Evolutionary conservation across 64 coral and sea anemone genomes (phyloP), one percentile per base, ranked within the genome.

Genomic region (Pocillopora verrucosa): DNA sequence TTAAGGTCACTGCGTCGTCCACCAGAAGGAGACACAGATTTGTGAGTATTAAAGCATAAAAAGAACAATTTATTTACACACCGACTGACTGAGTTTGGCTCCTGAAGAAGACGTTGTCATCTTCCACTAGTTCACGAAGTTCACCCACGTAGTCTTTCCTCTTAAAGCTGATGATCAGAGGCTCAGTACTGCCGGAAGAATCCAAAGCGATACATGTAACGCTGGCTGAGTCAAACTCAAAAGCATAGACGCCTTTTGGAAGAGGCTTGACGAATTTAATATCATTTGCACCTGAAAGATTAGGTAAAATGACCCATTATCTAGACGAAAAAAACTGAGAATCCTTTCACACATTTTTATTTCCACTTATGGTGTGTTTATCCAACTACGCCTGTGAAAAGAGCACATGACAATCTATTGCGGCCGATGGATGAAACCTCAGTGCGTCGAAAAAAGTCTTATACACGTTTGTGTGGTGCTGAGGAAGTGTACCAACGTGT

Each of bases 151-250:
- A 0, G 19, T 84, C 16, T 69, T 38, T 84, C 17, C 80, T 84
- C 60, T 22, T 38, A 45, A 84, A 84, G 15, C 22, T 10, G 64
- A 84, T 84, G 41, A 20, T 84, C 11, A 68, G 34, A 67, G 80
- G 61, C 38, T 11, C n/a, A 13, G n/a, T 25, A 22, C 9, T n/a
- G n/a, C 80, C 61, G 1, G 35, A 0, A 0, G 36, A 45, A 67
- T 68, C 61, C 38, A 84, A 84, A 17, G 80, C 80, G 19, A 84
- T 61, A 84, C 80, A 84, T 12, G 80, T 84, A 20, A 84, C 80
- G 1, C 67, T 7, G 13, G 80, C 80, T 22, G 62, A 25, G 11
- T 61, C 45, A 36, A 84, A 84, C 61, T 84, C 80, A 51, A 84
- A 10, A 9, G 80, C 34, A 65, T 84, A 84, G 34, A 84, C 56